Evolutionary conservation across 2,888 invertebrate species (phyloP).

Genomic region (Limnephilus marmoratus): DNA sequence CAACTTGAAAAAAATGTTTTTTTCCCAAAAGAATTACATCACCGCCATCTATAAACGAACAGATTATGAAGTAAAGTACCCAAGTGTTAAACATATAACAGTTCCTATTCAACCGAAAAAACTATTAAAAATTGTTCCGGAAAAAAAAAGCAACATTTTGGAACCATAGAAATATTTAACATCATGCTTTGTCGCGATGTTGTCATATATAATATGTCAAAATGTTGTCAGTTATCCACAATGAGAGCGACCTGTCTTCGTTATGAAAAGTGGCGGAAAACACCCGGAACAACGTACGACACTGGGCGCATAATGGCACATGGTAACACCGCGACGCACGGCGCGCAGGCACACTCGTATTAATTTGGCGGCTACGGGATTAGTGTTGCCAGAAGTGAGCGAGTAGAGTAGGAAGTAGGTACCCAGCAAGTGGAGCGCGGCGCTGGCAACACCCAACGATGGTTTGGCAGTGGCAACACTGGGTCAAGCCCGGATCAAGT

Average conservation of each 20-base stretch:
- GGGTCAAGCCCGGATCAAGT: slow-evolving; percentile 64
- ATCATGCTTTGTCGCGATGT: neutral
- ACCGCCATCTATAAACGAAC: no score
- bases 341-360: neutral
- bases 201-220: neutral
- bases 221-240: slow-evolving; percentile 26
- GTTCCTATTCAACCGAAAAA: no score
- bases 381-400: slow-evolving; percentile 61
- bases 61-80: no score
- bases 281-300: neutral
- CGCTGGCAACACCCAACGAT: slow-evolving; percentile 56
- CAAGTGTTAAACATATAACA: no score
- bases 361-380: slow-evolving; percentile 51
- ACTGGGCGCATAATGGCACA: neutral
- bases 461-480: slow-evolving; percentile 63
- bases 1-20: no score
- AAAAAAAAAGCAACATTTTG: neutral
- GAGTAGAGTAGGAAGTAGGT: slow-evolving; percentile 55
- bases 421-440: slow-evolving; percentile 61
- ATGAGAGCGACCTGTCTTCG: neutral
- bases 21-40: no score
- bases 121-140: no score
- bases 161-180: neutral
- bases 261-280: slow-evolving; percentile 44
- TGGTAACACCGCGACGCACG: neutral